Percentiles rank a stretch among this genome's conserved stretches.
Conservation (phyloP, 2,888 invertebrate species). For the Euplagia quadripunctaria region DNA sequence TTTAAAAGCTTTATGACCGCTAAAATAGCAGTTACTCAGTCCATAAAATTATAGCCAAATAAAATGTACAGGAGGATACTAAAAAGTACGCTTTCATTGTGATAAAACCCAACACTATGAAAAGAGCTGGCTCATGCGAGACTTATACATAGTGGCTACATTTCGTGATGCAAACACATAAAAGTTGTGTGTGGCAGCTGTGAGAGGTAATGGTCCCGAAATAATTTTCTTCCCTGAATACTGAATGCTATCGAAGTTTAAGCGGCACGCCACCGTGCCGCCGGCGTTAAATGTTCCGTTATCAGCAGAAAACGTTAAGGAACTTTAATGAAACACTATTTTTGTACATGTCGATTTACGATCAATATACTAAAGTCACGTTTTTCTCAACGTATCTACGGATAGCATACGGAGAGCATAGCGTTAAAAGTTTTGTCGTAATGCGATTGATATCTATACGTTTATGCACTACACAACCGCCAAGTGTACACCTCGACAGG, state of each 20-base stretch:
- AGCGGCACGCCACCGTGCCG: constrained; percentile 44
- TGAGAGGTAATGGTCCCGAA: constrained; percentile 73
- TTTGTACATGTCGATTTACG: constrained; percentile 12
- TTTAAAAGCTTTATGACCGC: not conserved
- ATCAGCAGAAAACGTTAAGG: constrained; percentile 47
- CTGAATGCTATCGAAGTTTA: constrained; percentile 69
- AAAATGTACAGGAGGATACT: constrained; percentile 28
- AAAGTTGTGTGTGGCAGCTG: constrained; percentile 71
- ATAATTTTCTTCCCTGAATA: constrained; percentile 71
- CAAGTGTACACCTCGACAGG: too few relatives aligned
- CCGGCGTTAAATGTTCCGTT: constrained; percentile 68
- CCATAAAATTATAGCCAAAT: constrained; percentile 25
- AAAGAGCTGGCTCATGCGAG: constrained; percentile 39
- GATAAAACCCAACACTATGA: constrained; percentile 41
- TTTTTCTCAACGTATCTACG: not conserved
- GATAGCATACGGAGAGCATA: not conserved
- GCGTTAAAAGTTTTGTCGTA: not conserved
- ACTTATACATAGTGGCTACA: constrained; percentile 41
- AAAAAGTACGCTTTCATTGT: constrained; percentile 35
- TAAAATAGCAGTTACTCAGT: not conserved
- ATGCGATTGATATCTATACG: not conserved
- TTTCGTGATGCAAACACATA: constrained; percentile 62
- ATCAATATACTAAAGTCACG: not conserved
- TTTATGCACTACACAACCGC: constrained; percentile 3
- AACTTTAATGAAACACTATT: constrained; percentile 43